Conservation (phyloP, 1,140 invertebrate genomes). For the Cryptotermes secundus region DNA sequence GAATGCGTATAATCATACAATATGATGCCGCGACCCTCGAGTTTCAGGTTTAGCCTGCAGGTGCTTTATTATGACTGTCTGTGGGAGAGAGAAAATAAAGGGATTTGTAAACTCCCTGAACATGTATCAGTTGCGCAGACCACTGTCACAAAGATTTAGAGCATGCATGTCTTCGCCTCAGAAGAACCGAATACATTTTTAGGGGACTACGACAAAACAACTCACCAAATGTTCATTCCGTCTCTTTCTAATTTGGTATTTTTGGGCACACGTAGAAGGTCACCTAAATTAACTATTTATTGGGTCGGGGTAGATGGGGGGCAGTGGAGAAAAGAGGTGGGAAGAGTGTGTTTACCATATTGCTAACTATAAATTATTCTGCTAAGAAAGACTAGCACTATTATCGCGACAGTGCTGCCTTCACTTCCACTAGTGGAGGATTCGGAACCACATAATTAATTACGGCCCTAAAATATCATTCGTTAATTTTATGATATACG, state of each 20-base stretch:
- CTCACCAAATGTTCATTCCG: not conserved
- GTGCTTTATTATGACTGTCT: too few species aligned
- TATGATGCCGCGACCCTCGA: too few species aligned
- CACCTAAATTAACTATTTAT: constrained; percentile 5
- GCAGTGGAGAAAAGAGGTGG: not conserved
- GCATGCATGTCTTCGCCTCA: too few species aligned
- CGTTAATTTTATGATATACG: not conserved
- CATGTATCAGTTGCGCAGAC: too few species aligned
- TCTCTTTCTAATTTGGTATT: not conserved
- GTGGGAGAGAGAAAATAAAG: too few species aligned
- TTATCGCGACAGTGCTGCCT: not conserved
- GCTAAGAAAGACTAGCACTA: not conserved
- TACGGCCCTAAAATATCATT: not conserved
- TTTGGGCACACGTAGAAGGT: not conserved
- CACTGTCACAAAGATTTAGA: too few species aligned
- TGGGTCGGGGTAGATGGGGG: not conserved
- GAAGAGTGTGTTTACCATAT: not conserved
- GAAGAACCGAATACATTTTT: not conserved
- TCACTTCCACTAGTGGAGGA: not conserved
- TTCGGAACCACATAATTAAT: constrained; percentile 17
- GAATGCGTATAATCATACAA: too few species aligned
- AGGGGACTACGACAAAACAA: not conserved
- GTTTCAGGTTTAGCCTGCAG: too few species aligned
- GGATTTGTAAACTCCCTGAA: too few species aligned
- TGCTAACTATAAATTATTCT: not conserved